Percentiles rank a stretch among this genome's conserved stretches.
Evolutionary conservation across 2,113 vertebrate genomes (phyloP).

Genomic region (Zosterops pallidus): DNA sequence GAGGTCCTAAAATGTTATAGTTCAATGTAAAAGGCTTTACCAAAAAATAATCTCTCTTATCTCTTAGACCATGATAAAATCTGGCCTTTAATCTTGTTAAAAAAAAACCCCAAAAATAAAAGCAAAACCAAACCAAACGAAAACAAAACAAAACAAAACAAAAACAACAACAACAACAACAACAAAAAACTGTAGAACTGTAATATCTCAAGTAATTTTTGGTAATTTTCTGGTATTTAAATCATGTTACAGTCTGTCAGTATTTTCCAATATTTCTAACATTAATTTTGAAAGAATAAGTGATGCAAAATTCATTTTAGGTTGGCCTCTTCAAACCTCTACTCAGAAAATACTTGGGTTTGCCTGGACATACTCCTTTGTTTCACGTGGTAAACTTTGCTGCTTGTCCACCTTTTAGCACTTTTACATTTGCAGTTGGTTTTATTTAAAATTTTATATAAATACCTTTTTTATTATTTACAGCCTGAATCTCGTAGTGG

Average conservation of each 20-base stretch:
- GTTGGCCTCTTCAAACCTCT: background rate
- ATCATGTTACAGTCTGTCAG: background rate
- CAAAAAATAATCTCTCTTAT: background rate
- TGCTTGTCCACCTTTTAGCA: background rate
- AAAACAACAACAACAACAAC: background rate
- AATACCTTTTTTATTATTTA: background rate
- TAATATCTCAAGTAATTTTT: background rate
- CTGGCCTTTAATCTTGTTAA: background rate
- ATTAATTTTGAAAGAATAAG: background rate
- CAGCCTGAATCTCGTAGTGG: background rate
- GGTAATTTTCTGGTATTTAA: background rate
- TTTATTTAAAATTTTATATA: background rate
- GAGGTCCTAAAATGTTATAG: background rate
- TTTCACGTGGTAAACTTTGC: background rate
- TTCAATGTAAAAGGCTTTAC: background rate
- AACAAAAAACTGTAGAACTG: background rate
- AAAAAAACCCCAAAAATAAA: background rate
- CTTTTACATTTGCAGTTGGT: background rate
- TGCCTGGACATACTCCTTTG: background rate
- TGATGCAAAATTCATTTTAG: background rate
- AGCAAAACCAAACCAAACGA: background rate
- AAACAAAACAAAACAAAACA: no score
- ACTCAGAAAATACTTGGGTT: background rate
- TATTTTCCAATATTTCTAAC: background rate
- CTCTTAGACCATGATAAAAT: background rate